Conservation (phyloP, 2,113 vertebrate genomes). For the Psettodes erumei region DNA sequence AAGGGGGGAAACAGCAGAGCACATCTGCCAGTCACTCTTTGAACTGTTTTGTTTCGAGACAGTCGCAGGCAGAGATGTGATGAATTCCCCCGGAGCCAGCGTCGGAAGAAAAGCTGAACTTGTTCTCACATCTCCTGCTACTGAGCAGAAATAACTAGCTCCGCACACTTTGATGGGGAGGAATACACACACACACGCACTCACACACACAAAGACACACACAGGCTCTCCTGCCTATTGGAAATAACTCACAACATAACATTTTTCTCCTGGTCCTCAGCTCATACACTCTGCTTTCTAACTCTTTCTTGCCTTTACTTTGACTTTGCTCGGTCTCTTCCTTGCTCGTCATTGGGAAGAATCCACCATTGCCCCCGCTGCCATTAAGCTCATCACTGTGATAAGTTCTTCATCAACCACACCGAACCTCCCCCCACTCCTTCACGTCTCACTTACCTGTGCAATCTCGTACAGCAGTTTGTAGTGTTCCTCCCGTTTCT, state of each 20-base stretch:
- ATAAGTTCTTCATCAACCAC: background rate
- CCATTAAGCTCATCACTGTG: slow-evolving; percentile 2
- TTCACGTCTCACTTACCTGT: slow-evolving; percentile 87
- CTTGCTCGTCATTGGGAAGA: background rate
- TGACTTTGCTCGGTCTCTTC: slow-evolving; percentile 2
- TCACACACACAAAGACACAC: slow-evolving; percentile 9
- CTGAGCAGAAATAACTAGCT: slow-evolving; percentile 76
- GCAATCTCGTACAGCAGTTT: slow-evolving; percentile 99
- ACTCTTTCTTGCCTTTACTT: background rate
- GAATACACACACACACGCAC: slow-evolving; percentile 12
- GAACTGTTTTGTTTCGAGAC: slow-evolving; percentile 59
- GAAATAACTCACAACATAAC: slow-evolving; percentile 49
- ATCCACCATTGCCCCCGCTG: background rate
- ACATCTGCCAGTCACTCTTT: slow-evolving; percentile 59
- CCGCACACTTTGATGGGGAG: slow-evolving; percentile 71
- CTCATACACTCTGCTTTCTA: background rate
- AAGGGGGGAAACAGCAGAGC: slow-evolving; percentile 42
- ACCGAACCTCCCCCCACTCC: background rate
- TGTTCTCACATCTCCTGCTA: slow-evolving; percentile 69
- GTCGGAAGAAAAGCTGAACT: slow-evolving; percentile 68
- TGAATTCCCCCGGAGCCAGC: slow-evolving; percentile 71
- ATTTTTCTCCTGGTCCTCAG: slow-evolving; percentile 20
- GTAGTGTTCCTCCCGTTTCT: slow-evolving; percentile 99
- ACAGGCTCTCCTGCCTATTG: slow-evolving; percentile 33
- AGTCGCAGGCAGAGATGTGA: slow-evolving; percentile 60